Evolutionary conservation across 2,888 invertebrate genomes (phyloP), one percentile per base, ranked within the genome.

Genomic region (Synergus japonicus): DNA sequence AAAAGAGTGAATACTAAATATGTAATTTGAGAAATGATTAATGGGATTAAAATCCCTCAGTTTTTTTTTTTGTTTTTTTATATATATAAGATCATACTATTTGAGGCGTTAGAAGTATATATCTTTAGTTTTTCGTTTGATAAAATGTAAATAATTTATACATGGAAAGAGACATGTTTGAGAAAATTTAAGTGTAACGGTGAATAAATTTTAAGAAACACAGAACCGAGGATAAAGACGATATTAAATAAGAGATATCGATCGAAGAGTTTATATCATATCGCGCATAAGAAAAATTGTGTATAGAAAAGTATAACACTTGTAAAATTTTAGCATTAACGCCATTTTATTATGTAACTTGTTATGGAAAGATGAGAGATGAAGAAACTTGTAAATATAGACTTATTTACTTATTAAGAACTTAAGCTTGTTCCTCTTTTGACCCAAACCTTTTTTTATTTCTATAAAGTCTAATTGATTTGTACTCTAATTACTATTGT

Each of bases 331-430:
- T 91, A 91, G 90, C 80, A 86, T 87, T 90, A 90, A 87, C 84
- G 86, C 87, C 89, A 90, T 90, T 91, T 90, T 91, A 91, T 89
- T 86, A 90, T 89, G 87, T 88, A 90, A 91, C 88, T 91, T 91
- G 90, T 91, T 91, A 90, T 89, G 86, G 86, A 87, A 87, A 89
- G 87, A 90, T 84, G 86, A 88, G 85, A 87, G 87, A 88, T 83
- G 86, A 88, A 83, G 86, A 90, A 87, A 85, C 86, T 90, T 91
- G 91, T 92, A 92, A 92, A 92, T 92, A 92, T 90, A 91, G 89
- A 92, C 89, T 87, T 90, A 91, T 91, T 90, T 90, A 91, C 91
- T 91, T 90, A 91, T 90, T 88, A 90, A 88, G 87, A 87, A 84
- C 78, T 76, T 77, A 82, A 43, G 78, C 63, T 78, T 79, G 43